phyloP scores from a whole-genome alignment of 2,888 invertebrate genomes.

The Polylopha cassiicola region DNA sequence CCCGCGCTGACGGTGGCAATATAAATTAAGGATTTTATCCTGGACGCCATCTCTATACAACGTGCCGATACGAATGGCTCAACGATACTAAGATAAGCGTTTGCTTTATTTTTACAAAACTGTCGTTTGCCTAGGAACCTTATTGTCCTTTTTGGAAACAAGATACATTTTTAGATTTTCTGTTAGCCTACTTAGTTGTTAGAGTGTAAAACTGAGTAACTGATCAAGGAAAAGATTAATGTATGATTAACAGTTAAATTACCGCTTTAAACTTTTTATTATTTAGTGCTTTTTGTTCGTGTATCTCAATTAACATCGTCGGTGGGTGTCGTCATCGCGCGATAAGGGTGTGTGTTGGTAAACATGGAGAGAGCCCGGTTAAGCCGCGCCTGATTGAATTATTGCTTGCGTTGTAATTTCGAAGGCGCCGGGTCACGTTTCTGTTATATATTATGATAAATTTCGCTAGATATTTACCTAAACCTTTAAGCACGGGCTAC shows the following conservation, averaged over 20 bases:
- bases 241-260: background rate
- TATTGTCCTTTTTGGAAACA: too few relatives aligned
- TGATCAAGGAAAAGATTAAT: background rate
- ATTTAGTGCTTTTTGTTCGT: conserved; percentile 21
- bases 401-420: conserved; percentile 61
- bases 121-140: conserved; percentile 9
- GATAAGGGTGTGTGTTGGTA: conserved; percentile 58
- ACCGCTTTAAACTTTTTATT: conserved; percentile 7
- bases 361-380: conserved; percentile 56
- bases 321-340: conserved; percentile 38
- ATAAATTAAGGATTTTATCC: conserved; percentile 34
- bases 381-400: conserved; percentile 73
- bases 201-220: background rate
- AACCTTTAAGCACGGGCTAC: conserved; percentile 7
- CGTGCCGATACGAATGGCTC: conserved; percentile 30
- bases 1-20: conserved; percentile 32
- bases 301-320: conserved; percentile 22
- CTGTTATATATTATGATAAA: conserved; percentile 40
- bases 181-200: too few relatives aligned
- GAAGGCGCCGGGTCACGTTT: conserved; percentile 52
- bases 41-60: conserved; percentile 30
- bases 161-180: too few relatives aligned
- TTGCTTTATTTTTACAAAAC: conserved; percentile 14
- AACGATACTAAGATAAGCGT: conserved; percentile 28
- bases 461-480: conserved; percentile 28